phyloP scores from a whole-genome alignment of 2,797 vertebrate species.

The Enteromius fasciolatus region DNA sequence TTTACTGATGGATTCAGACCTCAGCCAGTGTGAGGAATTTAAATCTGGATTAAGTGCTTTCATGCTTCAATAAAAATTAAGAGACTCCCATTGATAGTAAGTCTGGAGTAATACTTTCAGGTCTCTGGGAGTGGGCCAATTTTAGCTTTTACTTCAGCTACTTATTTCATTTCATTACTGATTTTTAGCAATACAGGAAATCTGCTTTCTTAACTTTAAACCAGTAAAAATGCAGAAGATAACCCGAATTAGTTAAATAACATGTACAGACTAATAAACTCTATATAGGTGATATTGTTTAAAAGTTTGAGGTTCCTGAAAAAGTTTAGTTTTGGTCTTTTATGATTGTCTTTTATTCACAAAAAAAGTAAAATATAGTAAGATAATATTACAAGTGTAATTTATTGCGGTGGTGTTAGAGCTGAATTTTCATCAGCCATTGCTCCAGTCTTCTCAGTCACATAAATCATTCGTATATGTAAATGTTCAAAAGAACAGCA shows the following conservation, averaged over 20 bases:
- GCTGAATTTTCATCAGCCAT: neutral
- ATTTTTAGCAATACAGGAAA: neutral
- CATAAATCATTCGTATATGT: neutral
- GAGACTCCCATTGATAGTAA: slow-evolving; percentile 1
- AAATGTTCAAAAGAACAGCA: neutral
- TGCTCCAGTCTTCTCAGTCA: neutral
- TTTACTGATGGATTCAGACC: slow-evolving; percentile 6
- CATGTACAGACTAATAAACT: neutral
- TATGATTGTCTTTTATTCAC: neutral
- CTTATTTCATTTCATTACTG: neutral
- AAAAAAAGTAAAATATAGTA: neutral
- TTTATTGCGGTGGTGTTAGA: neutral
- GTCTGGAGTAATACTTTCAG: neutral
- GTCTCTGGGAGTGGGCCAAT: neutral
- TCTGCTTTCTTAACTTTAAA: neutral
- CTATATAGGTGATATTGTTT: neutral
- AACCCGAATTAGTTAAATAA: neutral
- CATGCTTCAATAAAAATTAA: slow-evolving; percentile 19
- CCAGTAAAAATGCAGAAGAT: neutral
- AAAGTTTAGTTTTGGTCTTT: neutral
- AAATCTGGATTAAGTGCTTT: slow-evolving; percentile 21
- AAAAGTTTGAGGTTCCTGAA: neutral
- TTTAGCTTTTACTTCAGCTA: slow-evolving; percentile 10
- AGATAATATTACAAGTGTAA: neutral
- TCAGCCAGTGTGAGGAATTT: slow-evolving; percentile 16